Conservation (phyloP, 2,888 invertebrate species). For the Pseudococcus jackbeardsleyi region DNA sequence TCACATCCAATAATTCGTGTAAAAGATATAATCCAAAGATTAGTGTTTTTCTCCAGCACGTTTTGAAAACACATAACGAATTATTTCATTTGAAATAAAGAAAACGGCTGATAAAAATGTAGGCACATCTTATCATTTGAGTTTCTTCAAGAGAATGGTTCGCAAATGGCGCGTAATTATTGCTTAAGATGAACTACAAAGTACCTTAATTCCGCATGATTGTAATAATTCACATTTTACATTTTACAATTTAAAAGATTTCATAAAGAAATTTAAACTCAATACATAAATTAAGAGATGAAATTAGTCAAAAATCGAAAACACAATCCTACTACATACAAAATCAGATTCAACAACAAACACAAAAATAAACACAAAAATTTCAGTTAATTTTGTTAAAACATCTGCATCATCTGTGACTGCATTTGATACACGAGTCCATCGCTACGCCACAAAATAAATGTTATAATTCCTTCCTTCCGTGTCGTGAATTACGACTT, state of each 20-base stretch:
- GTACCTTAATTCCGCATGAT: slow-evolving; percentile 16
- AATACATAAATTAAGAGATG: background rate
- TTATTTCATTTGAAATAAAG: background rate
- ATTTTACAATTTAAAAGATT: background rate
- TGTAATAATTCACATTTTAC: background rate
- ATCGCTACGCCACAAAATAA: background rate
- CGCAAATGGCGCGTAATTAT: slow-evolving; percentile 45
- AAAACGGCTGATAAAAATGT: background rate
- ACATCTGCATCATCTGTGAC: slow-evolving; percentile 30
- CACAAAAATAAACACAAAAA: slow-evolving; percentile 39
- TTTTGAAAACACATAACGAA: background rate
- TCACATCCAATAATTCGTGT: background rate
- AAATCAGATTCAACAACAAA: slow-evolving; percentile 12
- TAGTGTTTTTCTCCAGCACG: background rate
- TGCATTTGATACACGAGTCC: background rate
- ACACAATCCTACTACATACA: background rate
- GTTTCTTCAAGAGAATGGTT: background rate
- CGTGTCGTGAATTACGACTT: too few relatives aligned
- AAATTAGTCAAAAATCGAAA: slow-evolving; percentile 5
- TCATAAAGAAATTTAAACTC: background rate
- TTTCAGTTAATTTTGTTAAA: background rate
- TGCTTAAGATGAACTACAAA: background rate
- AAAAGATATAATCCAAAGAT: background rate
- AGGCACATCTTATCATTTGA: slow-evolving; percentile 22
- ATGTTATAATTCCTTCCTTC: too few relatives aligned